These are phyloP conservation scores for Periparus ater DNA, from an alignment of 2,797 vertebrate species.

Conservation along the genomic window DNA sequence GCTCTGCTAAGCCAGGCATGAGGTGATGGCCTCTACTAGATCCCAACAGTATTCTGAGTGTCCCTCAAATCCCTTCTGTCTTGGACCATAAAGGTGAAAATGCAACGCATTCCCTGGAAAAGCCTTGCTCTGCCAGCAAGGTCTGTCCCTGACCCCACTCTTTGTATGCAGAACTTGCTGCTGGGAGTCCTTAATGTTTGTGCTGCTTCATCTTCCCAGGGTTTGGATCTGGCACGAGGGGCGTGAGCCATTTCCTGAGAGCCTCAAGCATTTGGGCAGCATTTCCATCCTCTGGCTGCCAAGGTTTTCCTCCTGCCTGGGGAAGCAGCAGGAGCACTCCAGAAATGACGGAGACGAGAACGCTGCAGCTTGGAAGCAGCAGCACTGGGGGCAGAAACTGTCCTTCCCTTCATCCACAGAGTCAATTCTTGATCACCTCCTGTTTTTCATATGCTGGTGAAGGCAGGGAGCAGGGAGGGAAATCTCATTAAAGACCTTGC, in stretches of 20 bases:
- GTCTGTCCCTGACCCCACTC: not conserved
- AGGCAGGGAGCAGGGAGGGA: not conserved
- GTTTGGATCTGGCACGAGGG: not conserved
- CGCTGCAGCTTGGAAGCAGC: rapidly evolving
- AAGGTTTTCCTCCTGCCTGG: not conserved
- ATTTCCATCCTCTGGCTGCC: not conserved
- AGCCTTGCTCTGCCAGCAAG: not conserved
- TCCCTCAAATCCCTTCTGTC: not conserved
- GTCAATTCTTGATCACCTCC: not conserved
- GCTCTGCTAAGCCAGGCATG: not conserved
- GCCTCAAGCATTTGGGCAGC: not conserved
- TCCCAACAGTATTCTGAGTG: not conserved
- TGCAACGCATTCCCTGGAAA: not conserved
- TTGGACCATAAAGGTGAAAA: not conserved
- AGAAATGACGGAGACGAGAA: not conserved
- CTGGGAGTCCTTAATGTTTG: not conserved
- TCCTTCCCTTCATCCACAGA: not conserved
- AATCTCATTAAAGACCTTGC: not conserved
- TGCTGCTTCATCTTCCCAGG: not conserved
- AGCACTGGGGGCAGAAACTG: not conserved
- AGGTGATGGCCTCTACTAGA: not conserved
- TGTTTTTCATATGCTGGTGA: not conserved
- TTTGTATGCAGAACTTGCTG: not conserved
- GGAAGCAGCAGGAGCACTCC: not conserved
- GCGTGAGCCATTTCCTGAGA: not conserved